These are phyloP conservation scores for Drosophila subquinaria DNA, from an alignment of 2,888 invertebrate genomes.

Conservation along the genomic window DNA sequence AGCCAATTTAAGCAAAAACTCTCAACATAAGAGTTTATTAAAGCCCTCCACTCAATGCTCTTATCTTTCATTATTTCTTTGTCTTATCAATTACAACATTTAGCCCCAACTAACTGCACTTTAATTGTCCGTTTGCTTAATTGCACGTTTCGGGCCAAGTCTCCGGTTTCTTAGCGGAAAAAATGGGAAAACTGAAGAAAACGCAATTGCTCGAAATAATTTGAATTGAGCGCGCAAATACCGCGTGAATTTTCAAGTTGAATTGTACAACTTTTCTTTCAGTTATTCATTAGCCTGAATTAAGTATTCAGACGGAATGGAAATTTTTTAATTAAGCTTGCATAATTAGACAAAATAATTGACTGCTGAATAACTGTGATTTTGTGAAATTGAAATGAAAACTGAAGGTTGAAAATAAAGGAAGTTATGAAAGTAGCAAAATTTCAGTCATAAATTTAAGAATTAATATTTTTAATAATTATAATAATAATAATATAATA, in stretches of 20 bases:
- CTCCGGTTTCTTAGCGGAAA: constrained; percentile 9
- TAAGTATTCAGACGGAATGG: constrained; percentile 49
- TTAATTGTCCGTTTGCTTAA: constrained; percentile 66
- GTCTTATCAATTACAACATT: constrained; percentile 19
- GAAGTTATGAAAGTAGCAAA: neutral
- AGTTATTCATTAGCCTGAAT: constrained; percentile 37
- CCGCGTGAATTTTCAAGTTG: constrained; percentile 64
- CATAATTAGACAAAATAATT: constrained; percentile 75
- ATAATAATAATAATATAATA: too few relatives aligned
- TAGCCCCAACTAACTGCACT: constrained; percentile 38
- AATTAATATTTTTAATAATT: neutral
- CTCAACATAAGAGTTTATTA: constrained; percentile 23
- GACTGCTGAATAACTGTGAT: constrained; percentile 5
- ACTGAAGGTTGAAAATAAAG: neutral
- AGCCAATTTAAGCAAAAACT: constrained; percentile 40
- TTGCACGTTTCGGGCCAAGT: constrained; percentile 50
- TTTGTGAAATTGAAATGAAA: neutral
- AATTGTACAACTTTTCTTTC: constrained; percentile 47
- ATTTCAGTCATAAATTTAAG: neutral
- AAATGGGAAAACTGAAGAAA: constrained; percentile 32
- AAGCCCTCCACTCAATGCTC: constrained; percentile 2
- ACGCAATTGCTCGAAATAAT: constrained; percentile 78
- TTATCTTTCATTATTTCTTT: constrained; percentile 14
- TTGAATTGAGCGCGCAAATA: constrained; percentile 76
- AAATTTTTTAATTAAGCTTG: constrained; percentile 74